Conservation (phyloP, 2,888 invertebrate species). For the Lacanobia oleracea region DNA sequence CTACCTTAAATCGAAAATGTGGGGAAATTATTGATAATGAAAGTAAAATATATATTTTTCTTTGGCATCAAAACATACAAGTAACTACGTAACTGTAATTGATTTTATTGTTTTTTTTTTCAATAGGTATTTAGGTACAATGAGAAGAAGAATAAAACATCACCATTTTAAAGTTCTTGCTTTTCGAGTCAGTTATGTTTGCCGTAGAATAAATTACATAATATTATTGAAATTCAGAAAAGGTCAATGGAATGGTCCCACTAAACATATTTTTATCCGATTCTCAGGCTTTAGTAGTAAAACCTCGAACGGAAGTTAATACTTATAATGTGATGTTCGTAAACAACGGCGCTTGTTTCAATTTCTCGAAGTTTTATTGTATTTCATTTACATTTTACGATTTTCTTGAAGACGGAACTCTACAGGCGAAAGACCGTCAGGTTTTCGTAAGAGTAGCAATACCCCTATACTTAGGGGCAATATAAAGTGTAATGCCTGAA, state of each 20-base stretch:
- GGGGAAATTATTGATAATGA: no score
- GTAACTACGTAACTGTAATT: no score
- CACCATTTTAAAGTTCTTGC: no score
- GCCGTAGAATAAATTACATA: no score
- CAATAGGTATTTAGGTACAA: no score
- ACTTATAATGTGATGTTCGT: slow-evolving; percentile 24
- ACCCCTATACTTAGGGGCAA: slow-evolving; percentile 22
- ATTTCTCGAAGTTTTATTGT: slow-evolving; percentile 50
- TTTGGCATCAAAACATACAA: no score
- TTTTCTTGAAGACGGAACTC: slow-evolving; percentile 31
- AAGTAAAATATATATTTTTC: no score
- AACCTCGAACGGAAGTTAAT: slow-evolving; percentile 18
- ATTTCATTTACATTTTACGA: slow-evolving; percentile 61
- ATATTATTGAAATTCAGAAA: neutral
- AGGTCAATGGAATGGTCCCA: neutral
- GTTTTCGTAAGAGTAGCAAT: slow-evolving; percentile 24
- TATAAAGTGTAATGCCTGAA: slow-evolving; percentile 27
- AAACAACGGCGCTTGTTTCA: slow-evolving; percentile 45
- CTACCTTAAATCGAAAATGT: no score
- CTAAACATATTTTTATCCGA: slow-evolving; percentile 7
- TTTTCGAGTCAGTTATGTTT: no score
- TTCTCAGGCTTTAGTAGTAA: slow-evolving; percentile 13
- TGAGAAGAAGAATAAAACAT: no score
- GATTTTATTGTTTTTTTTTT: no score
- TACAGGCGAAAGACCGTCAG: slow-evolving; percentile 22